phyloP scores from a whole-genome alignment of 2,113 vertebrate genomes.

The Pholis gunnellus region DNA sequence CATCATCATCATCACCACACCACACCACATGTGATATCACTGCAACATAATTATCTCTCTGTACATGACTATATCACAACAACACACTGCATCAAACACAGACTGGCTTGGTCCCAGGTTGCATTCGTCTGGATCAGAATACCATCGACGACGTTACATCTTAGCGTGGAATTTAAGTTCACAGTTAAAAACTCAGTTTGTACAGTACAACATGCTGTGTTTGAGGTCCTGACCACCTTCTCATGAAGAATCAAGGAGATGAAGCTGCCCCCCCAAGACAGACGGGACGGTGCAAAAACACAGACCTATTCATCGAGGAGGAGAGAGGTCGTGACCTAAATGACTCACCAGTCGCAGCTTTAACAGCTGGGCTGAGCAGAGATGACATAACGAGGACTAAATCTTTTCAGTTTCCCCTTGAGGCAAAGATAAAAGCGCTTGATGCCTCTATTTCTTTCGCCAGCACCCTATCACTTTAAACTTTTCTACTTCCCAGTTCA shows the following conservation, averaged over 20 bases:
- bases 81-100: conserved; percentile 54
- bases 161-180: conserved; percentile 43
- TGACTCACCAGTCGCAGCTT: conserved; percentile 61
- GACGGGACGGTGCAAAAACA: conserved; percentile 39
- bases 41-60: conserved; percentile 31
- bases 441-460: conserved; percentile 30
- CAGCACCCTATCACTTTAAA: conserved; percentile 22
- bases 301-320: conserved; percentile 52
- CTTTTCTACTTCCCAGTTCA: conserved; percentile 22
- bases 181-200: conserved; percentile 50
- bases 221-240: conserved; percentile 15
- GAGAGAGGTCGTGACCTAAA: conserved; percentile 56
- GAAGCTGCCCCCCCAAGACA: neutral
- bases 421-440: conserved; percentile 63
- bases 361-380: conserved; percentile 59
- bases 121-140: conserved; percentile 34
- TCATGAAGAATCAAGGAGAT: neutral
- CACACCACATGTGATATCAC: conserved; percentile 36
- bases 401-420: conserved; percentile 39
- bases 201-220: conserved; percentile 35
- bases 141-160: conserved; percentile 18
- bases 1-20: too few relatives aligned
- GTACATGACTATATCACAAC: conserved; percentile 53
- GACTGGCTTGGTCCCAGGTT: conserved; percentile 46
- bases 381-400: conserved; percentile 65